Conservation (phyloP, 2,113 vertebrate genomes). For the Picathartes gymnocephalus region DNA sequence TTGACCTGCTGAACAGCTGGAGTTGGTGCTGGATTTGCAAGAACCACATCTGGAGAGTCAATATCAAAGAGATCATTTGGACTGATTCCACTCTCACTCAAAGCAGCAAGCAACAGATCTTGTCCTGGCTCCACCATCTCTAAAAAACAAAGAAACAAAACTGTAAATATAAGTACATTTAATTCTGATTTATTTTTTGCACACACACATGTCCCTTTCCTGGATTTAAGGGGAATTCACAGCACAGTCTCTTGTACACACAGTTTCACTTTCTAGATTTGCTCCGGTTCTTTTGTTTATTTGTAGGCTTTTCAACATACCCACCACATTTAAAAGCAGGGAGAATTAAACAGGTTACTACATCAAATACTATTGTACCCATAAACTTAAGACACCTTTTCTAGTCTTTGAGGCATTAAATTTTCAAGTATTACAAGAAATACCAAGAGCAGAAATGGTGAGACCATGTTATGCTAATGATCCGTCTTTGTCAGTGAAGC, state of each 20-base stretch:
- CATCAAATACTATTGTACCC: neutral
- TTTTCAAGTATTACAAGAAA: neutral
- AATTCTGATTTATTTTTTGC: neutral
- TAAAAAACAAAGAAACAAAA: neutral
- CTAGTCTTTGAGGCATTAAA: neutral
- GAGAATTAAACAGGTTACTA: neutral
- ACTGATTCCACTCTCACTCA: constrained; percentile 98
- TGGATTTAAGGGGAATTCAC: neutral
- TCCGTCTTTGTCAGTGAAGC: neutral
- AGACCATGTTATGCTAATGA: neutral
- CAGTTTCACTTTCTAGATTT: neutral
- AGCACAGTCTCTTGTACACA: neutral
- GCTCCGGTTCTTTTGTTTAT: neutral
- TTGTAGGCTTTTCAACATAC: neutral
- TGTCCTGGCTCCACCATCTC: constrained; percentile 98
- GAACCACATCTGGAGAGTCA: constrained; percentile 83
- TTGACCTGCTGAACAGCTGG: constrained; percentile 85
- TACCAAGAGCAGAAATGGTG: neutral
- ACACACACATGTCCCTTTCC: neutral
- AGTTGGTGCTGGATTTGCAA: constrained; percentile 72
- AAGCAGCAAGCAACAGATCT: constrained; percentile 96
- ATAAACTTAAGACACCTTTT: neutral
- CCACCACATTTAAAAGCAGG: neutral
- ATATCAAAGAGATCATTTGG: constrained; percentile 96
- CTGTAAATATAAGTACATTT: neutral